phyloP scores from a whole-genome alignment of 2,797 vertebrate species.

The Gallirallus australis region DNA sequence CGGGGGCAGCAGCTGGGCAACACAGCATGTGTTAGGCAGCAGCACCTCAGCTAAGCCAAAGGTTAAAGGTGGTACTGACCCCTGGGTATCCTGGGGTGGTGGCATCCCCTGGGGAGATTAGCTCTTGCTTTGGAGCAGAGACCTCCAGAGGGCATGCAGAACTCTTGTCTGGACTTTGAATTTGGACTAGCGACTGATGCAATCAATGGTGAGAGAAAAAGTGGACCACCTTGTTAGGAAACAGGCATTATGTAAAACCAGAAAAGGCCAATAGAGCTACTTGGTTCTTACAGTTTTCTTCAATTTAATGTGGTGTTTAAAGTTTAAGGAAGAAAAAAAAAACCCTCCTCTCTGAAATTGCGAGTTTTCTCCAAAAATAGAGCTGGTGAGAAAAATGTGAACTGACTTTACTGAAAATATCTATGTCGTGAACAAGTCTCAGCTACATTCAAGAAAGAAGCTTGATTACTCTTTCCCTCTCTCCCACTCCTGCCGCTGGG shows the following conservation, averaged over 20 bases:
- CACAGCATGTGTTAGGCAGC: background rate
- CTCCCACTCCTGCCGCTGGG: background rate
- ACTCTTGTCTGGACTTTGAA: background rate
- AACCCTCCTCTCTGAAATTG: background rate
- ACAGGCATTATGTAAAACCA: background rate
- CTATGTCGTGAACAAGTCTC: background rate
- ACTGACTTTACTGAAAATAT: conserved; percentile 44
- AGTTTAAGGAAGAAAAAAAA: background rate
- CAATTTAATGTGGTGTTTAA: background rate
- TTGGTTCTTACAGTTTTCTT: background rate
- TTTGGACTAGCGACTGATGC: background rate
- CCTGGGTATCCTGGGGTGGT: background rate
- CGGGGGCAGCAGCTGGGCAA: background rate
- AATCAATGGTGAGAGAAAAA: background rate
- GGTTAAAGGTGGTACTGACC: background rate
- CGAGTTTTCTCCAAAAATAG: conserved; percentile 51
- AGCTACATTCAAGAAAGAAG: background rate
- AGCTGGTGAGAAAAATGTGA: conserved; percentile 46
- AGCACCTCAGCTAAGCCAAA: background rate
- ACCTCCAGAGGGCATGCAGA: background rate
- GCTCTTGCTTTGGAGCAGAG: background rate
- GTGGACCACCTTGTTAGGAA: background rate
- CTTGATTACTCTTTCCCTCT: background rate
- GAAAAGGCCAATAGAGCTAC: background rate
- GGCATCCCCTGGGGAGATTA: background rate